phyloP scores from a whole-genome alignment of 2,888 invertebrate genomes.

The Lordiphosa fenestrarum region DNA sequence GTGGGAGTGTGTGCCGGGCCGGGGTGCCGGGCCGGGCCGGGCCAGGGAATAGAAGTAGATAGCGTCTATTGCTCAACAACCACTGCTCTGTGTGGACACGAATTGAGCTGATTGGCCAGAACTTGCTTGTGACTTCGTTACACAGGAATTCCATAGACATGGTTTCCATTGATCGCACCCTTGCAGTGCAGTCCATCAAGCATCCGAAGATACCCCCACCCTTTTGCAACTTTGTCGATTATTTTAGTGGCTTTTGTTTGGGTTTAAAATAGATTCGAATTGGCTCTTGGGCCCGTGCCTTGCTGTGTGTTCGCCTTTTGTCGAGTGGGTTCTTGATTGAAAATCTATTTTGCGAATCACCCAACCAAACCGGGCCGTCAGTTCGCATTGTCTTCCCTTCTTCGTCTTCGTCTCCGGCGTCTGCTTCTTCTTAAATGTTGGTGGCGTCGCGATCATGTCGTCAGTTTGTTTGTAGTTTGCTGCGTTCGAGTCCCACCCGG shows the following conservation, averaged over 20 bases:
- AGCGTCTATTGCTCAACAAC: no score
- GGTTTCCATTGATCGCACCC: not conserved
- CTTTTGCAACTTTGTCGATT: slow-evolving; percentile 3
- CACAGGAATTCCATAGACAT: no score
- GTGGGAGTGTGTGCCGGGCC: no score
- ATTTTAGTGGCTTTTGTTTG: slow-evolving; percentile 54
- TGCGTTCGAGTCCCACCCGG: slow-evolving; percentile 34
- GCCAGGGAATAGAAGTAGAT: no score
- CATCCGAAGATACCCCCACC: not conserved
- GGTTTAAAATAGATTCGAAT: slow-evolving; percentile 64
- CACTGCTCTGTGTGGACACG: no score
- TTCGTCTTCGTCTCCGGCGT: slow-evolving; percentile 10
- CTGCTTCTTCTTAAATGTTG: slow-evolving; percentile 33
- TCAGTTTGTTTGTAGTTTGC: slow-evolving; percentile 29
- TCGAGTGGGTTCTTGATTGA: slow-evolving; percentile 65
- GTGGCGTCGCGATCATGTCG: slow-evolving; percentile 54
- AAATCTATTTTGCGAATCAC: slow-evolving; percentile 65
- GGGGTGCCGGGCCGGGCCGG: no score
- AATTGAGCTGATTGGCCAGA: no score
- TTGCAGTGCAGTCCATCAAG: not conserved
- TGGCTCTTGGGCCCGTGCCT: slow-evolving; percentile 41
- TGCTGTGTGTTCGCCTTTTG: slow-evolving; percentile 34
- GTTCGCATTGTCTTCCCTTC: slow-evolving; percentile 3
- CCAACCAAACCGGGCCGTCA: slow-evolving; percentile 19
- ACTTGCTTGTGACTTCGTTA: no score